Base-by-base conservation (phyloP, 2,113 vertebrate species). In the Enhydra lutris region DNA sequence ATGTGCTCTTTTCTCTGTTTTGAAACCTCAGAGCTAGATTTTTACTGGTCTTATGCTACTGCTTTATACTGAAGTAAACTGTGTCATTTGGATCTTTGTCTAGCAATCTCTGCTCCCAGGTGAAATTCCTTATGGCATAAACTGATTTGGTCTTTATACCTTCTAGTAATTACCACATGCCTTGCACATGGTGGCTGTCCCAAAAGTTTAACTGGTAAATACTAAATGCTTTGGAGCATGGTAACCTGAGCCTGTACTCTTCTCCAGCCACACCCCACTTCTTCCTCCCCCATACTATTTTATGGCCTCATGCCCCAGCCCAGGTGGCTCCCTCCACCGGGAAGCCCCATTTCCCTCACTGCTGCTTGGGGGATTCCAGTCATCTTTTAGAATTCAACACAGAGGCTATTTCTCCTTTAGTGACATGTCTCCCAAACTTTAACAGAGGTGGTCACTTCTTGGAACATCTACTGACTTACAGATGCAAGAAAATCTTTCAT, bases 1-100 rank as follows among this genome's bases (percentile, higher is more conserved):
- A 96, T 85, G 52, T 61, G 20, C n/a, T 84, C 31, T 39, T 61
- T 74, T n/a, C 29, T 79, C 59, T 79, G 26, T 86, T 86, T 81
- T 89, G 29, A 91, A 78, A 95, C 8, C 14, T 50, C 31, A 94
- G 12, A 76, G 47, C 20, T 61, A 89, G 74, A 69, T 36, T 73
- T 67, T 87, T 45, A 65, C 36, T 67, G 36, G 34, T 92, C 12
- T 65, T 42, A 61, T 63, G 76, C 39, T 1, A 6, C 29, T 61
- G 24, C 24, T 89, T 81, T 39, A 93, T 4, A 79, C n/a, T n/a
- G 85, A 84, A 50, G 52, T 74, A 59, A 63, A 59, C 4, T 7
- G 7, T 63, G 6, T 63, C 83, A 63, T 21, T 39, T n/a, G 42
- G 29, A 24, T 69, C 63, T 80, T 36, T 50, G 36, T 78, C 24